Evolutionary conservation across 2,113 vertebrate species (phyloP).

Genomic region (Calidris pugnax): DNA sequence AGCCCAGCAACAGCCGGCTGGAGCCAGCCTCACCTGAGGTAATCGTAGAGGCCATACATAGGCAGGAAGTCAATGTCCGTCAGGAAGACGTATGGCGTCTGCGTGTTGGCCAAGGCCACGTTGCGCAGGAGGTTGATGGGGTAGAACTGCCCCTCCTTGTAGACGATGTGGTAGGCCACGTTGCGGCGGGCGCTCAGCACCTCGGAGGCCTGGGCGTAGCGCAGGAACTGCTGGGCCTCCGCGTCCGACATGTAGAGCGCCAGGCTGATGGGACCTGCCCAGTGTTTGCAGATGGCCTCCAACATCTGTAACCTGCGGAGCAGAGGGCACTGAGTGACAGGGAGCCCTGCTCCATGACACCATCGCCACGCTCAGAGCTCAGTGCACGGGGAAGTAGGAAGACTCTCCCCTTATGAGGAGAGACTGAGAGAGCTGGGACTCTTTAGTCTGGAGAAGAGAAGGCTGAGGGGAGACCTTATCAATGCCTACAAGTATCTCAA

Average conservation of each 20-base stretch:
- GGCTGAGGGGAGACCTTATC: no score
- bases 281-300: slow-evolving; percentile 95
- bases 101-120: slow-evolving; percentile 88
- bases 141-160: slow-evolving; percentile 95
- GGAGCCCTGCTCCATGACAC: accelerated
- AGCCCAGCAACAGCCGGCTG: neutral
- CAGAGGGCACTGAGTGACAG: neutral
- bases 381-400: accelerated
- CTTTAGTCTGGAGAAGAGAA: no score
- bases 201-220: slow-evolving; percentile 88
- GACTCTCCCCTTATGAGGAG: no score
- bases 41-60: slow-evolving; percentile 92
- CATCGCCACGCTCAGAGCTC: neutral
- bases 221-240: slow-evolving; percentile 95
- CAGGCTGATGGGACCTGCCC: slow-evolving; percentile 95
- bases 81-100: slow-evolving; percentile 92
- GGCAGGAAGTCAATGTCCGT: slow-evolving; percentile 95
- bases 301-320: slow-evolving; percentile 90
- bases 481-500: no score
- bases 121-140: slow-evolving; percentile 95
- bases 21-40: slow-evolving; percentile 84
- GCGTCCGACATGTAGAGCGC: slow-evolving; percentile 95
- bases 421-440: no score
- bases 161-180: slow-evolving; percentile 93
- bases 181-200: slow-evolving; percentile 89